A percentile compares a stretch with the other conserved stretches of the same genome.
Evolutionary conservation across 2,113 vertebrate genomes (phyloP).

Genomic region (Conger conger): DNA sequence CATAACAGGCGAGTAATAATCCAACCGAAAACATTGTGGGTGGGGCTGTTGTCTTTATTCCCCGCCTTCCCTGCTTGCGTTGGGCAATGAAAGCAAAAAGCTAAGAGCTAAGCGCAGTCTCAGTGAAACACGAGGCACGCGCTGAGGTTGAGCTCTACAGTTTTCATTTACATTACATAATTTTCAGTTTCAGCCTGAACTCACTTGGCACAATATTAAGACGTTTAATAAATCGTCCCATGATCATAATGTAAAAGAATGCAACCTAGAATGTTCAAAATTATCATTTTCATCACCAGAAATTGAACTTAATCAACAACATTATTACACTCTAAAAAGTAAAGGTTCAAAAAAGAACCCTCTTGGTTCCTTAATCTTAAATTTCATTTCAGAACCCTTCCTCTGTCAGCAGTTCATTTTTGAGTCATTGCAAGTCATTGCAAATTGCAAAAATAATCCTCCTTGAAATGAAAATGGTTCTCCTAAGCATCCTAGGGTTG

Average conservation of each 20-base stretch:
- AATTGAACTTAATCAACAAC: too few species aligned
- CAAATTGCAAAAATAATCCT: too few species aligned
- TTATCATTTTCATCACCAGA: too few species aligned
- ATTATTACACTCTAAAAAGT: too few species aligned
- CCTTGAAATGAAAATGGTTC: too few species aligned
- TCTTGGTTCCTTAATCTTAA: too few species aligned
- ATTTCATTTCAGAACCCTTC: too few species aligned
- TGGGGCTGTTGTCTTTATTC: slow-evolving; percentile 41
- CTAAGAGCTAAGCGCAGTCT: background rate
- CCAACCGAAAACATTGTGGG: slow-evolving; percentile 48
- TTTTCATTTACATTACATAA: background rate
- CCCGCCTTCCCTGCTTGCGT: background rate
- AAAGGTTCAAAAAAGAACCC: too few species aligned
- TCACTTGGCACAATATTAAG: background rate
- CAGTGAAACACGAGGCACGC: background rate
- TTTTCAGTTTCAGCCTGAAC: background rate
- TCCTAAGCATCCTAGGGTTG: too few species aligned
- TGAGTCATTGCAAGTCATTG: too few species aligned
- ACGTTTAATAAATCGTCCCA: background rate
- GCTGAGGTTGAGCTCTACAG: background rate
- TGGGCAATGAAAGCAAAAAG: slow-evolving; percentile 5
- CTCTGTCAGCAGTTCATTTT: too few species aligned
- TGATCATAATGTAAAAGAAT: background rate
- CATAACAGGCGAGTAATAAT: slow-evolving; percentile 35
- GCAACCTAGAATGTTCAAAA: too few species aligned